These are phyloP conservation scores for Archips xylosteana DNA, from an alignment of 2,888 invertebrate genomes.

Conservation along the genomic window DNA sequence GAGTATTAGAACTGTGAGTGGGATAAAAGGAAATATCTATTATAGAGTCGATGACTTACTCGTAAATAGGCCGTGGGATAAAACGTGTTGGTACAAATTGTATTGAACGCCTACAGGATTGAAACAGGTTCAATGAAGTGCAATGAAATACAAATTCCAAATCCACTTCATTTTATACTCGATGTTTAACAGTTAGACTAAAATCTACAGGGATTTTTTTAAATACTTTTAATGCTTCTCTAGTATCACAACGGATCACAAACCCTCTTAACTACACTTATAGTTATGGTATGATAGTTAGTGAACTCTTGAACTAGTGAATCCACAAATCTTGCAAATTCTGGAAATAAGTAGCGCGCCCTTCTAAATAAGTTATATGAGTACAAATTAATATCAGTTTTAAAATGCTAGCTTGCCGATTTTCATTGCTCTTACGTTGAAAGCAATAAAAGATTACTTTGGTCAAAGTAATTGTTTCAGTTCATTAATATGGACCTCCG, in stretches of 20 bases:
- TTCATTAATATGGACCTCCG: too few relatives aligned
- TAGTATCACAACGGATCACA: neutral
- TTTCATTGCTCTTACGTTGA: too few relatives aligned
- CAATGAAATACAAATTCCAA: neutral
- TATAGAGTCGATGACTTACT: constrained; percentile 16
- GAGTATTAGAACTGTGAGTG: constrained; percentile 25
- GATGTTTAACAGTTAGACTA: too few relatives aligned
- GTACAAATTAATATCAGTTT: neutral
- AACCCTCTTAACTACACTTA: neutral
- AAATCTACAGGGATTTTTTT: too few relatives aligned
- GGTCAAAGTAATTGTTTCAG: too few relatives aligned
- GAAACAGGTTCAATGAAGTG: constrained; percentile 17
- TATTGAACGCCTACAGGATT: constrained; percentile 25
- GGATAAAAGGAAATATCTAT: constrained; percentile 21
- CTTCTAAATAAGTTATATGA: too few relatives aligned
- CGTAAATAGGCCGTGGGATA: constrained; percentile 33
- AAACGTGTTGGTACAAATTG: constrained; percentile 16
- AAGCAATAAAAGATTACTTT: too few relatives aligned
- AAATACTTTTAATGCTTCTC: neutral
- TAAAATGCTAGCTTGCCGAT: too few relatives aligned
- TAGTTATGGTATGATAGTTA: too few relatives aligned
- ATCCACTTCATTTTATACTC: neutral
- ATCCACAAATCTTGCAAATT: neutral
- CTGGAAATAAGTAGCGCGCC: neutral
- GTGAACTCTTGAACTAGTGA: neutral